Evolutionary conservation across 2,888 invertebrate genomes (phyloP).

Genomic region (Leucophora obtusa): DNA sequence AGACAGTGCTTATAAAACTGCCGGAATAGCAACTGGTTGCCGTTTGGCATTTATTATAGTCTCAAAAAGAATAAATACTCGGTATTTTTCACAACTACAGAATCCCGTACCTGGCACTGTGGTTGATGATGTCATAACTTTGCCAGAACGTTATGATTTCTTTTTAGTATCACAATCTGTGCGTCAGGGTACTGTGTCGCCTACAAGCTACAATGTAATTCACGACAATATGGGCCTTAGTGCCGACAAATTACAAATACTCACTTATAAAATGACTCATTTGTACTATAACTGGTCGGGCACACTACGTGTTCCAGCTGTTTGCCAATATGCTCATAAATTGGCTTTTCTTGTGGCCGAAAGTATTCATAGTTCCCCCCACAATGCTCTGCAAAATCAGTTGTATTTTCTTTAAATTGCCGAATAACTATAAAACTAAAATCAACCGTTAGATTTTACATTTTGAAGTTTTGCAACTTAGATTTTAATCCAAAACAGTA

Average conservation of each 20-base stretch:
- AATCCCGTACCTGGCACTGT: conserved; percentile 93
- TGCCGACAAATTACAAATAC: conserved; percentile 87
- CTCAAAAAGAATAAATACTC: conserved; percentile 91
- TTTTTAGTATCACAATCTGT: conserved; percentile 93
- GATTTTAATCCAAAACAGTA: too few species aligned
- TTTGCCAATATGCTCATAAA: conserved; percentile 97
- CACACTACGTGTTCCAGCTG: conserved; percentile 91
- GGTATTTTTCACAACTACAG: conserved; percentile 82
- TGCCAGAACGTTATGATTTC: conserved; percentile 92
- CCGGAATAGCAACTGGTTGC: conserved; percentile 74
- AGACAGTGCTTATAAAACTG: conserved; percentile 80
- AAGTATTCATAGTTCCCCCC: conserved; percentile 84
- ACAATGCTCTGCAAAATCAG: conserved; percentile 81
- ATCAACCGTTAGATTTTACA: too few species aligned
- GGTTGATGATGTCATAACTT: conserved; percentile 90
- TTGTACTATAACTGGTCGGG: conserved; percentile 96
- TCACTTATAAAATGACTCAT: conserved; percentile 92
- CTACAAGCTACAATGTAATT: conserved; percentile 93
- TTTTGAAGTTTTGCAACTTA: too few species aligned
- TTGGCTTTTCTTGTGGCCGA: conserved; percentile 93
- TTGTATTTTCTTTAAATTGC: conserved; percentile 84
- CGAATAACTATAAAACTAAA: not conserved
- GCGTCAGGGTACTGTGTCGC: conserved; percentile 92
- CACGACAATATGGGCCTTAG: conserved; percentile 84
- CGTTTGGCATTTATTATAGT: conserved; percentile 90